Base-by-base conservation (phyloP, 2,113 vertebrate species). In the Desmodus rotundus region DNA sequence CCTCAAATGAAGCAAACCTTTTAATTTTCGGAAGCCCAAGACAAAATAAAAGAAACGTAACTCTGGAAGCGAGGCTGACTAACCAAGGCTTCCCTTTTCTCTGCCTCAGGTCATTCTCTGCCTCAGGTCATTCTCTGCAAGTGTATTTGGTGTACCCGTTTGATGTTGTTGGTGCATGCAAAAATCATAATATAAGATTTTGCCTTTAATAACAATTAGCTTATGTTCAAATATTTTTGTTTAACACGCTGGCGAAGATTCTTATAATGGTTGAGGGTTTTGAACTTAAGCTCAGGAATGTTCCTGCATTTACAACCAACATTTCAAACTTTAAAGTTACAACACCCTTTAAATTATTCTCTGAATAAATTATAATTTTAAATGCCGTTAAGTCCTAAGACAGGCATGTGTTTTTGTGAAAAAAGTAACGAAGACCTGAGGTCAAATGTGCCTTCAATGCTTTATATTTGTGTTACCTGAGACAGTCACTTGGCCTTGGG, bases 261-360 rank as follows among this genome's bases (percentile, higher is more conserved):
- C 38, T 90, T 67, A 58, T 36, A 77, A 88, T 31, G 50, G 70
- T 7, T 93, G 58, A 83, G 14, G 13, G 77, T 83, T 84, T 31
- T 88, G 19, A 95, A 91, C 74, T 87, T 89, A 76, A 61, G n/a
- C 8, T 61, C 41, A 77, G 61, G 41, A 92, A 83, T 43, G 12
- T 83, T 41, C 45, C 76, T 67, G 15, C 38, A 92, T 76, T 92
- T 83, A 61, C 26, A 83, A 76, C 3, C 38, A 76, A 41, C 52
- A 58, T 76, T 76, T 76, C 76, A 88, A 88, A 92, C n/a, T 83
- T 31, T 50, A 80, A 93, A 93, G 77, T 65, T 33, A 90, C 74
- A 85, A 73, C 4, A 93, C 11, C 36, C 72, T 89, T 73, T 28
- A 89, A 93, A 90, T 80, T 86, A 92, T 28, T 65, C 76, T 45